Conservation (phyloP, 2,797 vertebrate species). For the Pseudotriccus pelzelni region DNA sequence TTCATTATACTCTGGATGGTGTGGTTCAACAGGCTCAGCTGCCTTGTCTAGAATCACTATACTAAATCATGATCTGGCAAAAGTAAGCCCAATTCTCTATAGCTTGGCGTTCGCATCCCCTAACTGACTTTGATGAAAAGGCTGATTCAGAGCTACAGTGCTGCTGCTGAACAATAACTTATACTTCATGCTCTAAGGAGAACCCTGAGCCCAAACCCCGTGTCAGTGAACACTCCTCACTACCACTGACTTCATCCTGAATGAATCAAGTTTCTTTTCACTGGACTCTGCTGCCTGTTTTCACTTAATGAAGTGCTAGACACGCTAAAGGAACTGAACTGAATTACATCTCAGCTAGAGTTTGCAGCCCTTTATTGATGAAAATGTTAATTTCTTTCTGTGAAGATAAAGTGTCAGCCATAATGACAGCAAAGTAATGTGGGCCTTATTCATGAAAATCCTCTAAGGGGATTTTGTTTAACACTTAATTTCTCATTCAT, state of each 20-base stretch:
- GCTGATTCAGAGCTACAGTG: not conserved
- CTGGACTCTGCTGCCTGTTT: not conserved
- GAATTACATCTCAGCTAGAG: conserved; percentile 54
- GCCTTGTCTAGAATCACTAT: not conserved
- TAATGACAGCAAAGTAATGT: conserved; percentile 40
- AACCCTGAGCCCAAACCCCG: not conserved
- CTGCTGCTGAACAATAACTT: not conserved
- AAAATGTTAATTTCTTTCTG: conserved; percentile 56
- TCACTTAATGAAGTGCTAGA: conserved; percentile 62
- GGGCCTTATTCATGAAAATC: conserved; percentile 36
- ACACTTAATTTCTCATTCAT: conserved; percentile 51
- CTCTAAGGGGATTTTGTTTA: conserved; percentile 27
- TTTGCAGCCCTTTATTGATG: conserved; percentile 49
- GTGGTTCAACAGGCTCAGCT: not conserved
- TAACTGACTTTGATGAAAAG: conserved; percentile 50
- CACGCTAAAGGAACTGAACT: conserved; percentile 29
- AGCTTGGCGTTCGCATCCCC: not conserved
- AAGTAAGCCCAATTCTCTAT: not conserved
- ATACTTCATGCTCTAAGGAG: not conserved
- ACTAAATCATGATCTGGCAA: conserved; percentile 1
- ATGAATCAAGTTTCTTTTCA: conserved; percentile 46
- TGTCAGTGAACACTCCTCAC: not conserved
- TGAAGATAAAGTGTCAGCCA: conserved; percentile 38
- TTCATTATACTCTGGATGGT: not conserved
- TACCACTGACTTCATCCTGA: conserved; percentile 36